Percentiles rank a stretch among this genome's conserved stretches.
Conservation (phyloP, 2,113 vertebrate species). For the Rhynchopsitta pachyrhyncha region DNA sequence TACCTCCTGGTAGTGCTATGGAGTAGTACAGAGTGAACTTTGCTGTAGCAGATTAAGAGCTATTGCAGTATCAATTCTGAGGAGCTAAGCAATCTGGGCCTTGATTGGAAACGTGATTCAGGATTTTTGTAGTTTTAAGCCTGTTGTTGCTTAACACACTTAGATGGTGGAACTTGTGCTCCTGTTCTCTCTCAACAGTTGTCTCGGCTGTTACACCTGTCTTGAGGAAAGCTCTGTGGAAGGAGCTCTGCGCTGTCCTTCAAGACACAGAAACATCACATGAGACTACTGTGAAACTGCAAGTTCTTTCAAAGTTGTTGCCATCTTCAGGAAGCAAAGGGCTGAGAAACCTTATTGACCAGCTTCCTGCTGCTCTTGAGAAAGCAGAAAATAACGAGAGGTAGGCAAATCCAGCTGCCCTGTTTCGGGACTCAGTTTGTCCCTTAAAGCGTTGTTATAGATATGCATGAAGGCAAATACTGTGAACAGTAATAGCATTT, state of each 20-base stretch:
- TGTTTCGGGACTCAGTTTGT: neutral
- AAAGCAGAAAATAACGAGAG: slow-evolving; percentile 68
- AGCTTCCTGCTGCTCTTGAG: slow-evolving; percentile 77
- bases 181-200: slow-evolving; percentile 69
- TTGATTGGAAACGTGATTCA: neutral
- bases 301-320: slow-evolving; percentile 79
- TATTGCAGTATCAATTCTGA: neutral
- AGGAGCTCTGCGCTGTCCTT: slow-evolving; percentile 68
- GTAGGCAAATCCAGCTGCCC: slow-evolving; percentile 61
- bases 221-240: slow-evolving; percentile 80
- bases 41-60: neutral
- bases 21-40: neutral
- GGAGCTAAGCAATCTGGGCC: neutral
- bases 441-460: neutral
- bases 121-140: neutral
- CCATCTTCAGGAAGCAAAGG: slow-evolving; percentile 66
- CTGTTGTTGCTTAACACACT: neutral
- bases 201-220: slow-evolving; percentile 64
- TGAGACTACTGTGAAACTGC: slow-evolving; percentile 13
- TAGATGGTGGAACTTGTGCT: neutral
- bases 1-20: neutral
- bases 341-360: slow-evolving; percentile 63
- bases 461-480: neutral
- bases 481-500: neutral
- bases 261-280: neutral